Conservation (phyloP, 2,113 vertebrate species). For the Eurystomus gularis region DNA sequence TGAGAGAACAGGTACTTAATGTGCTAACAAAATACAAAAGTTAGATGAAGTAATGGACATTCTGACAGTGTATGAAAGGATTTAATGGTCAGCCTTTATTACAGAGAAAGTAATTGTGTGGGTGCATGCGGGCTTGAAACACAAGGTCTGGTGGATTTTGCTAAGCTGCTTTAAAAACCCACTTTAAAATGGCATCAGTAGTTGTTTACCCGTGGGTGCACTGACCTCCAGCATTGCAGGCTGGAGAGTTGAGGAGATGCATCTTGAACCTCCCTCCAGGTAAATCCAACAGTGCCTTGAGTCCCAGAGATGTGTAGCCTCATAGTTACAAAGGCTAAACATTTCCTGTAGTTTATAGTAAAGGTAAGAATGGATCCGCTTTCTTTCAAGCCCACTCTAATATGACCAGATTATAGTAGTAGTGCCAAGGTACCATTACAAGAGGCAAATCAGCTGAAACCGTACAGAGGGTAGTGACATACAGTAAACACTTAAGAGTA, state of each 20-base stretch:
- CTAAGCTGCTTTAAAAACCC: not conserved
- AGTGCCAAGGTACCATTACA: slow-evolving; percentile 33
- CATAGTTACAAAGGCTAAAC: not conserved
- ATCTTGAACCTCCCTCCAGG: not conserved
- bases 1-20: not conserved
- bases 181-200: not conserved
- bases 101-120: not conserved
- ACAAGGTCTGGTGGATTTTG: not conserved
- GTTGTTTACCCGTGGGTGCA: not conserved
- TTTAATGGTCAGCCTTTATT: not conserved
- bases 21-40: not conserved
- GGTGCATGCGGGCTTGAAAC: not conserved
- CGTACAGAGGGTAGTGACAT: not conserved
- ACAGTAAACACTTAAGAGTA: slow-evolving; percentile 57
- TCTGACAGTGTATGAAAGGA: not conserved
- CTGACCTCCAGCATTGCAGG: not conserved
- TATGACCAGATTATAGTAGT: not conserved
- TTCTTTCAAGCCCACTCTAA: slow-evolving; percentile 6
- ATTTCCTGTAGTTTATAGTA: not conserved
- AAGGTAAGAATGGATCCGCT: not conserved
- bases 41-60: not conserved
- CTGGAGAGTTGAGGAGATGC: not conserved
- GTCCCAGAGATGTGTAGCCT: not conserved
- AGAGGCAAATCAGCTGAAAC: slow-evolving; percentile 24
- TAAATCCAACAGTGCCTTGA: not conserved